These are phyloP conservation scores for Eonycteris spelaea DNA, from an alignment of 2,113 vertebrate genomes.

Conservation along the genomic window DNA sequence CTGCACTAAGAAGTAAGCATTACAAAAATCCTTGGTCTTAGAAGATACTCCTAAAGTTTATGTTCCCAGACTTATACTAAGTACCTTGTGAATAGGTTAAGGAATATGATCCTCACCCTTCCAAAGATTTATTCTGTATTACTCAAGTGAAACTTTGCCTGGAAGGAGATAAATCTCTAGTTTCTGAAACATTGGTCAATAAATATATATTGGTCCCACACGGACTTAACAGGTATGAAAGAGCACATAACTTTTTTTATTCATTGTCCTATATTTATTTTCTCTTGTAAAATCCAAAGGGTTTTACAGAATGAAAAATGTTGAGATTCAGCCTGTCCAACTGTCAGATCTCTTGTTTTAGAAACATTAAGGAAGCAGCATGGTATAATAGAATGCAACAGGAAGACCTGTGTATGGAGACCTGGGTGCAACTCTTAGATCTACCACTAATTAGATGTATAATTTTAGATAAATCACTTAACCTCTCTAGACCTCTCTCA, in stretches of 20 bases:
- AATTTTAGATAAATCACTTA: slow-evolving; percentile 64
- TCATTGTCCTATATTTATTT: slow-evolving; percentile 39
- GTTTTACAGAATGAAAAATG: slow-evolving; percentile 46
- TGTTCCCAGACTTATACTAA: background rate
- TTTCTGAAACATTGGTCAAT: slow-evolving; percentile 54
- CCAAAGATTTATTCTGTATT: slow-evolving; percentile 42
- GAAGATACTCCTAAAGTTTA: background rate
- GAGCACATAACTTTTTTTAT: background rate
- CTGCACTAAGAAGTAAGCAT: background rate
- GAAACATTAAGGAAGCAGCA: background rate
- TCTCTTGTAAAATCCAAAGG: slow-evolving; percentile 51
- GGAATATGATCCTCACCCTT: background rate
- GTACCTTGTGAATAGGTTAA: background rate
- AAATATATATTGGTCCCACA: slow-evolving; percentile 33
- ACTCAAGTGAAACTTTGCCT: slow-evolving; percentile 38
- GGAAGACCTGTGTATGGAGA: background rate
- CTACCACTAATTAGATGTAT: slow-evolving; percentile 40
- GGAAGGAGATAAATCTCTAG: slow-evolving; percentile 47
- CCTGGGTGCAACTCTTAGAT: background rate
- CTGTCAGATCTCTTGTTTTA: background rate
- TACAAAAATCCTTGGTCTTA: background rate
- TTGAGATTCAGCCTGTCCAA: slow-evolving; percentile 1
- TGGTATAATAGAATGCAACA: background rate
- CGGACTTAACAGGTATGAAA: background rate
- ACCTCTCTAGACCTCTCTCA: slow-evolving; percentile 56